Evolutionary conservation across 2,888 invertebrate species (phyloP), one percentile per base, ranked within the genome.

Genomic region (Scrobipalpa atriplicella): DNA sequence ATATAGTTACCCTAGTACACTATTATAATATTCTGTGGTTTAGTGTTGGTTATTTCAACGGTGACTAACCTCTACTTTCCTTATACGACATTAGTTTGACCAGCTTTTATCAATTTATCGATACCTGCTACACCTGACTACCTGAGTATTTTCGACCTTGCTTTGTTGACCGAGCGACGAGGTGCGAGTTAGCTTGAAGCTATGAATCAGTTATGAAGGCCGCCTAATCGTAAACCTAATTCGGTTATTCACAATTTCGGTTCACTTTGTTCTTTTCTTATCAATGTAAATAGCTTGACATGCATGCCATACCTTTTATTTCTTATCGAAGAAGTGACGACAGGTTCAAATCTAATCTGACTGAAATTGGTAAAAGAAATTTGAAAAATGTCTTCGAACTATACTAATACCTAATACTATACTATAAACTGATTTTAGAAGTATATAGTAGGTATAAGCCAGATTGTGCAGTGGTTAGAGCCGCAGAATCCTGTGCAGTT

Each of bases 181-280:
- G 5, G n/a, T 47, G n/a, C 47, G 16, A 47, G n/a, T 16, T 43
- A 43, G 43, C 47, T 47, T 10, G 47, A 47, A 47, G 47, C 1
- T 47, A 47, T 47, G 47, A 47, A 47, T 47, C 47, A 47, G n/a
- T 47, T n/a, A 47, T 16, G 47, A 47, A 47, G 47, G 47, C 47
- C n/a, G 10, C 16, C 47, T 47, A 43, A 43, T 43, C 43, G 13
- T 11, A 13, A 13, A 13, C 13, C 43, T 43, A 47, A 47, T n/a
- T n/a, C n/a, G 47, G 47, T 43, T 47, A n/a, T 47, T 47, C n/a
- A 10, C 47, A 47, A 47, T 47, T 2, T 16, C 47, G 47, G 47
- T n/a, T 47, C 10, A 47, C 47, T 47, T 47, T 47, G n/a, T 47
- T 16, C 60, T 62, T 62, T 63, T 21, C 65, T 62, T 29, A 39